These are phyloP conservation scores for Lepidotrigona ventralis DNA, from an alignment of 1,140 invertebrate species.

Conservation along the genomic window DNA sequence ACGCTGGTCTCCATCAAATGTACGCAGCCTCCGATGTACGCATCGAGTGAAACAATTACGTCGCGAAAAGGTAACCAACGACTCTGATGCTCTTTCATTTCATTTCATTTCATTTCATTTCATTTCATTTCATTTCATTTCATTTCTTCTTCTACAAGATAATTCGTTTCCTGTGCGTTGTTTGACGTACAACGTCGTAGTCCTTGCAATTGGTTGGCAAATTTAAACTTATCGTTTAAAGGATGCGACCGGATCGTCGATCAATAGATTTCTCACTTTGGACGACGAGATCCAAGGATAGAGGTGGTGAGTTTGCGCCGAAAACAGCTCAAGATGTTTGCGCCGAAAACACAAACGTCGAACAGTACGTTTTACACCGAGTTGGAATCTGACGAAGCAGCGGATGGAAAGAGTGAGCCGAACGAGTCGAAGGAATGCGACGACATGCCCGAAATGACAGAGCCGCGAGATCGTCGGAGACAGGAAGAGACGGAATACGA, in stretches of 20 bases:
- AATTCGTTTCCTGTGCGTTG: neutral
- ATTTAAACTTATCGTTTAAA: slow-evolving; percentile 38
- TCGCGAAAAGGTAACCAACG: neutral
- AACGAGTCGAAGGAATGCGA: slow-evolving; percentile 66
- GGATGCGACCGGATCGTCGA: slow-evolving; percentile 77
- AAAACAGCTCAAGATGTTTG: slow-evolving; percentile 75
- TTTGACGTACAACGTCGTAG: neutral
- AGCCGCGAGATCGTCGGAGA: slow-evolving; percentile 64
- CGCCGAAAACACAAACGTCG: slow-evolving; percentile 70
- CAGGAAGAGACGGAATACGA: slow-evolving; percentile 67
- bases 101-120: neutral
- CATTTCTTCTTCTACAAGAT: neutral
- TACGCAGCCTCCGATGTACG: neutral
- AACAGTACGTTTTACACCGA: slow-evolving; percentile 78
- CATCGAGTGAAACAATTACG: neutral
- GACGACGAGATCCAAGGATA: slow-evolving; percentile 74
- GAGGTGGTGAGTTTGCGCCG: slow-evolving; percentile 51
- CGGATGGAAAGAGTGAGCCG: slow-evolving; percentile 61
- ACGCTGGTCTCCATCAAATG: neutral
- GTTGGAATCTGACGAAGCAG: slow-evolving; percentile 62
- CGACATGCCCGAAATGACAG: slow-evolving; percentile 68
- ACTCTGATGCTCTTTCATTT: neutral
- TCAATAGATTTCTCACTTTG: slow-evolving; percentile 75
- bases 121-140: neutral
- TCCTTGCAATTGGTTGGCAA: slow-evolving; percentile 14